Evolutionary conservation across 2,888 invertebrate species (phyloP).

Genomic region (Clusia tigrina): DNA sequence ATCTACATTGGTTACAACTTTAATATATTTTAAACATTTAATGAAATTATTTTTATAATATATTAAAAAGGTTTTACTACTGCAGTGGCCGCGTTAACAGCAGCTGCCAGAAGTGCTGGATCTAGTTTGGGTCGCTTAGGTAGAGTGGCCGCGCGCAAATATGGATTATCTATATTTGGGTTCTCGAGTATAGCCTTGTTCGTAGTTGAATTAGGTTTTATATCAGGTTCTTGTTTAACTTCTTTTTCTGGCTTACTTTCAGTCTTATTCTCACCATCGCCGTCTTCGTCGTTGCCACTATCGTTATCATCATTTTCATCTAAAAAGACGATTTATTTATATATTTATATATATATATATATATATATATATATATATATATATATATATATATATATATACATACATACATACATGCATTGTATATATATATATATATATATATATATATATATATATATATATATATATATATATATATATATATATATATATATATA

Average conservation of each 20-base stretch:
- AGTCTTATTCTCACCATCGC: slow-evolving; percentile 54
- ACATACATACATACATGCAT: too few species aligned
- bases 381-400: too few species aligned
- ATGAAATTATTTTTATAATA: too few species aligned
- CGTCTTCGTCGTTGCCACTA: slow-evolving; percentile 62
- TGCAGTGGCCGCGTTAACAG: not conserved
- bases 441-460: too few species aligned
- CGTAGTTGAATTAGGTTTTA: slow-evolving; percentile 64
- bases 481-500: too few species aligned
- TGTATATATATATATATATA: too few species aligned
- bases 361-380: too few species aligned
- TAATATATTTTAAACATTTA: too few species aligned
- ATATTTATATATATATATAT: too few species aligned
- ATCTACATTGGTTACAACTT: too few species aligned
- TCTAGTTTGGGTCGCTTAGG: slow-evolving; percentile 59
- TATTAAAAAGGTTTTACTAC: too few species aligned
- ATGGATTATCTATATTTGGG: slow-evolving; percentile 78
- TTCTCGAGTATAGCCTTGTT: slow-evolving; percentile 64
- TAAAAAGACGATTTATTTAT: slow-evolving; percentile 8
- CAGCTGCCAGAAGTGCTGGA: slow-evolving; percentile 10
- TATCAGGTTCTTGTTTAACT: slow-evolving; percentile 60
- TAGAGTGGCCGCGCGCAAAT: slow-evolving; percentile 67
- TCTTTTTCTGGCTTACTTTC: slow-evolving; percentile 59
- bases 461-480: too few species aligned
- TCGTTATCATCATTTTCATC: slow-evolving; percentile 59